Conservation (phyloP, 2,888 invertebrate genomes). For the Adelognathus sp. region DNA sequence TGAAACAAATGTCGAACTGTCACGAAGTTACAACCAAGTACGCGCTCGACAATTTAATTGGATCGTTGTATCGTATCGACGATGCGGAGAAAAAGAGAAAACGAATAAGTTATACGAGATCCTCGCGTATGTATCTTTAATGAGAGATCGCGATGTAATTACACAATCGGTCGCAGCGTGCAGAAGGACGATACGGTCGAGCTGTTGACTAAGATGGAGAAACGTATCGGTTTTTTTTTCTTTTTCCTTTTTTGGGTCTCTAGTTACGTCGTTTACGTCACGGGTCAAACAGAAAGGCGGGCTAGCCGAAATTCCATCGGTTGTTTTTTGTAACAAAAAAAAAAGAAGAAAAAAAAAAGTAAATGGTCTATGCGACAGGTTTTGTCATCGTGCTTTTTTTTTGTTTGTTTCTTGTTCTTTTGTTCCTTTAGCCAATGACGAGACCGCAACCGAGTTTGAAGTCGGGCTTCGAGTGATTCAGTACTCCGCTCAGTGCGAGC, state of each 20-base stretch:
- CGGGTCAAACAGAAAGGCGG: conserved; percentile 21
- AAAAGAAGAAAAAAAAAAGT: conserved; percentile 14
- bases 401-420: conserved; percentile 10
- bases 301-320: conserved; percentile 28
- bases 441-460: conserved; percentile 97
- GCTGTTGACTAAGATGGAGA: conserved; percentile 17
- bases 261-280: conserved; percentile 29
- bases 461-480: conserved; percentile 96
- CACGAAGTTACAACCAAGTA: not conserved
- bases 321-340: conserved; percentile 38
- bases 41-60: not conserved
- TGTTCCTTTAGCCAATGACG: conserved; percentile 89
- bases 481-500: conserved; percentile 94
- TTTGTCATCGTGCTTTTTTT: not conserved
- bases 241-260: not conserved
- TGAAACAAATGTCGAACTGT: conserved; percentile 5
- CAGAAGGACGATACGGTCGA: conserved; percentile 36
- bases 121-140: conserved; percentile 52
- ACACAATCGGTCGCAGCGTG: conserved; percentile 46
- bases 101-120: conserved; percentile 11
- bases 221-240: conserved; percentile 38
- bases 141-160: conserved; percentile 47
- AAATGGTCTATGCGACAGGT: conserved; percentile 51
- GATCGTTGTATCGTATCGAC: not conserved
- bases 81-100: conserved; percentile 1